Percentiles rank a stretch among this genome's conserved stretches.
Conservation (phyloP, 2,797 vertebrate genomes). For the Poecilia gillii region DNA sequence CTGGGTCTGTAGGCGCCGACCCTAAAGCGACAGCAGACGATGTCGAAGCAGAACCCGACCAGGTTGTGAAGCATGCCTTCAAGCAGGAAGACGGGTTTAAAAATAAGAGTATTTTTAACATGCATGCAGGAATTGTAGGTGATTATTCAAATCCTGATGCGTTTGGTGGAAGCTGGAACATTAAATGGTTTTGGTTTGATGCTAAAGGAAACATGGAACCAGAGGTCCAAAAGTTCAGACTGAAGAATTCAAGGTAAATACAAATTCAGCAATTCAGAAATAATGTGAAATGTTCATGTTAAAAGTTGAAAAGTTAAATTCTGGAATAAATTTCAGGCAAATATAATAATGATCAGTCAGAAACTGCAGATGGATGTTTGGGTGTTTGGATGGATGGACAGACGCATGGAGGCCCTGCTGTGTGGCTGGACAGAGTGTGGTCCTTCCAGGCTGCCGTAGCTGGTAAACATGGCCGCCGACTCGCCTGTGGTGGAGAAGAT, state of each 20-base stretch:
- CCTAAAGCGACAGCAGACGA: conserved; percentile 90
- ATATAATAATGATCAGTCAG: background rate
- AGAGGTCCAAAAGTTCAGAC: background rate
- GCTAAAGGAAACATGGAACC: background rate
- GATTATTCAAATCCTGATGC: background rate
- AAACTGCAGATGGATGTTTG: background rate
- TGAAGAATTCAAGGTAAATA: background rate
- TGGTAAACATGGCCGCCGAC: background rate
- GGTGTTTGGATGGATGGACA: background rate
- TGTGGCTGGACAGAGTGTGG: background rate
- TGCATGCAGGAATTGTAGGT: background rate
- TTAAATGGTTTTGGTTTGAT: background rate
- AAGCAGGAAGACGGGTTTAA: background rate
- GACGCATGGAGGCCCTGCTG: background rate
- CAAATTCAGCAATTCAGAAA: background rate
- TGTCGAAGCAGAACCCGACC: conserved; percentile 88
- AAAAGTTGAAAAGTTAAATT: background rate
- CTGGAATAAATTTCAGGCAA: background rate
- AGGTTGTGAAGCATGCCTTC: conserved; percentile 91
- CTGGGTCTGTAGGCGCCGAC: conserved; percentile 80
- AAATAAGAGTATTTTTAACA: background rate
- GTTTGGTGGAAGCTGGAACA: background rate
- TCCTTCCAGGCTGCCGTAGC: background rate
- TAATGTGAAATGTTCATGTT: background rate
- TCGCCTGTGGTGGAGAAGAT: conserved; percentile 95